Conservation (phyloP, 1,140 invertebrate species). For the Mercenaria mercenaria region DNA sequence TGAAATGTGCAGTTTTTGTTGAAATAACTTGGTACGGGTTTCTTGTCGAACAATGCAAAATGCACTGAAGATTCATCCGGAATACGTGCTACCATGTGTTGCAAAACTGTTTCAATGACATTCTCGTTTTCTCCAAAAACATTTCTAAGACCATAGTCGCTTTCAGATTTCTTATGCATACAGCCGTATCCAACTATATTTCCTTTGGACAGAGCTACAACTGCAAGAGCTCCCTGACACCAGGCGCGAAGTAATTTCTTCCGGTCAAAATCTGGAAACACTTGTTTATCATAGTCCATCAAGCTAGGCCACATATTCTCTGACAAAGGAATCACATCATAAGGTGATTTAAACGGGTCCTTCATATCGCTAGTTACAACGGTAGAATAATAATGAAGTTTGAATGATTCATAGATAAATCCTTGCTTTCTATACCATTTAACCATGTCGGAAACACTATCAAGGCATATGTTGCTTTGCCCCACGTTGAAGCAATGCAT, state of each 20-base stretch:
- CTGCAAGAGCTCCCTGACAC: not conserved
- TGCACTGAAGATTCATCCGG: not conserved
- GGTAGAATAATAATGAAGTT: not conserved
- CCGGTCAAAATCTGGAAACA: not conserved
- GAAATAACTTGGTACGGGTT: not conserved
- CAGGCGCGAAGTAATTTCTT: not conserved
- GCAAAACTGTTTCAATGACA: not conserved
- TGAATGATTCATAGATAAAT: not conserved
- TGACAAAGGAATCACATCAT: not conserved
- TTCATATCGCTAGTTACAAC: not conserved
- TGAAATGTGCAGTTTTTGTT: not conserved
- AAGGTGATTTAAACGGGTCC: not conserved
- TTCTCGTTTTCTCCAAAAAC: constrained; percentile 17
- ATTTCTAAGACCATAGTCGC: not conserved
- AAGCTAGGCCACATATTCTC: constrained; percentile 8
- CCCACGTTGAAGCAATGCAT: not conserved
- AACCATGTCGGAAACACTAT: not conserved
- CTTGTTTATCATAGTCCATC: constrained; percentile 14
- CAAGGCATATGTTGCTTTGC: not conserved
- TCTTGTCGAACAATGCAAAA: not conserved
- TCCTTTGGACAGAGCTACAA: not conserved
- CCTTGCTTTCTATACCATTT: constrained; percentile 24
- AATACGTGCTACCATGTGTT: not conserved
- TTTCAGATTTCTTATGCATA: not conserved
- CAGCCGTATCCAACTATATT: not conserved